These are phyloP conservation scores for Lampris megalopsis DNA, from an alignment of 2,113 vertebrate genomes.

Conservation along the genomic window DNA sequence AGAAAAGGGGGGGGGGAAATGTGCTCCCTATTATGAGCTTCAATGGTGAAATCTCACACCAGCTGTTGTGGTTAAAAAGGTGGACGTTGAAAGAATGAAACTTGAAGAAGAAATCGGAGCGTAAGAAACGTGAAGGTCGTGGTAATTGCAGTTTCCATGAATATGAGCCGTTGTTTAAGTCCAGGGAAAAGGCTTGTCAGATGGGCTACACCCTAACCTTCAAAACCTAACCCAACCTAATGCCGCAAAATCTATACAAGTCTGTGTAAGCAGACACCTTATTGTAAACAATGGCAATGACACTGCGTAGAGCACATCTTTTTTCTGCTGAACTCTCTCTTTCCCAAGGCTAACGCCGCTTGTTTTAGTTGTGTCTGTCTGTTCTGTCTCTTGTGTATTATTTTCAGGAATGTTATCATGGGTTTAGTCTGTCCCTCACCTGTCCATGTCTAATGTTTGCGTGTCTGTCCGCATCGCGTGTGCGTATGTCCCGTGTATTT, in stretches of 20 bases:
- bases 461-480: neutral
- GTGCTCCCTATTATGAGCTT: neutral
- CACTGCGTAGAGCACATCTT: neutral
- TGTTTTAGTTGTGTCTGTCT: neutral
- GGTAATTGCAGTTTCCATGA: too few relatives aligned
- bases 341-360: neutral
- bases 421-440: too few relatives aligned
- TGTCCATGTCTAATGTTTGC: neutral
- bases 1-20: neutral
- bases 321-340: neutral
- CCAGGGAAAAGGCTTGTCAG: too few relatives aligned
- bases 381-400: neutral
- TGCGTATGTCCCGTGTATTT: slow-evolving; percentile 11
- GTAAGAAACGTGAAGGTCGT: too few relatives aligned
- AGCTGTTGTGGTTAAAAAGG: neutral
- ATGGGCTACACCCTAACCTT: too few relatives aligned
- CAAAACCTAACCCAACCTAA: too few relatives aligned
- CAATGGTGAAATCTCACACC: neutral
- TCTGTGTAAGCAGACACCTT: neutral
- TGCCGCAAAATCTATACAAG: neutral
- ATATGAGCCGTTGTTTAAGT: too few relatives aligned
- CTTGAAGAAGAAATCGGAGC: too few relatives aligned
- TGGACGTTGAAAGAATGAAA: too few relatives aligned
- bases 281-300: neutral
- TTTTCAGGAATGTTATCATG: too few relatives aligned